These are phyloP conservation scores for Rhimphoctona megacephalus DNA, from an alignment of 2,888 invertebrate genomes.

Conservation along the genomic window DNA sequence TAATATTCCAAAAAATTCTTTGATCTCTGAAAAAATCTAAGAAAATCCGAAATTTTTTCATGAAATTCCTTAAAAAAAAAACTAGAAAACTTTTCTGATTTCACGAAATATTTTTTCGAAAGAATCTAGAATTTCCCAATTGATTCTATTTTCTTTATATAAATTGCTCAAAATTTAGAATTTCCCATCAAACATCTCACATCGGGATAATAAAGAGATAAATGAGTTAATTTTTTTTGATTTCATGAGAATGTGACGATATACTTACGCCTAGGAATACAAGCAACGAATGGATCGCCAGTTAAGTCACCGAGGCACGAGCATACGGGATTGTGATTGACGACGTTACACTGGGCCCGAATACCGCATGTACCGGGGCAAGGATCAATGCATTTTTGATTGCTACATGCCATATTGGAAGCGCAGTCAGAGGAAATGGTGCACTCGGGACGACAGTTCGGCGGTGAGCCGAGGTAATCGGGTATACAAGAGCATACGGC, in stretches of 20 bases:
- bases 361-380: conserved; percentile 86
- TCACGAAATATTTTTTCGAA: too few species aligned
- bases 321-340: conserved; percentile 86
- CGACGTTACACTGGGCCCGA: conserved; percentile 86
- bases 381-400: conserved; percentile 87
- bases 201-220: too few species aligned
- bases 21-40: too few species aligned
- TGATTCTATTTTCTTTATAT: too few species aligned
- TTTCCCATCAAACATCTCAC: background rate
- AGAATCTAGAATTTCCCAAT: too few species aligned
- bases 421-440: conserved; percentile 89
- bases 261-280: conserved; percentile 85
- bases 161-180: too few species aligned
- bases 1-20: too few species aligned
- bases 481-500: conserved; percentile 89
- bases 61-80: too few species aligned
- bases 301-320: conserved; percentile 84
- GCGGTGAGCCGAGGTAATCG: conserved; percentile 89
- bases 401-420: conserved; percentile 88
- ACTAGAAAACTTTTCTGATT: too few species aligned
- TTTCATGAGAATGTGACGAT: background rate
- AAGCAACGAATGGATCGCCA: conserved; percentile 87
- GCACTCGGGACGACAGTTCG: conserved; percentile 90
- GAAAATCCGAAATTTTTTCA: too few species aligned
- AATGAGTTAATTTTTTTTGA: background rate